Evolutionary conservation across 2,888 invertebrate species (phyloP).

Genomic region (Cephus pulcher): DNA sequence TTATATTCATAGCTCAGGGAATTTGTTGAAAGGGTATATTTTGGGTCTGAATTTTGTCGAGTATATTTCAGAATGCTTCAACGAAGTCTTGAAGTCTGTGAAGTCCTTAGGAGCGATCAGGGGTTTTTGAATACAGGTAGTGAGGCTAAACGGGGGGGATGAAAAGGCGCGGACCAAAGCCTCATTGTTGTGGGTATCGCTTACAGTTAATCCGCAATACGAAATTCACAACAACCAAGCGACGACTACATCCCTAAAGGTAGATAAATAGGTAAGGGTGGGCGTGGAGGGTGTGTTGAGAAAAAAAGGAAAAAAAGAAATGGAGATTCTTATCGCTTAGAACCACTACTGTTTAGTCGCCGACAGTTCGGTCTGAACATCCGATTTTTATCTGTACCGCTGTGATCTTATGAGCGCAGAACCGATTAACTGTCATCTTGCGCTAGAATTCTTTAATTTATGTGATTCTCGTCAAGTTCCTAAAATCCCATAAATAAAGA

Average conservation of each 20-base stretch:
- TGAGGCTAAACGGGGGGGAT: neutral
- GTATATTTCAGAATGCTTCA: neutral
- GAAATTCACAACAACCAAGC: constrained; percentile 44
- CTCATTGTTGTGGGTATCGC: constrained; percentile 48
- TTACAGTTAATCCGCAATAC: constrained; percentile 54
- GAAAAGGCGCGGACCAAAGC: neutral
- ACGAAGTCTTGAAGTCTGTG: neutral
- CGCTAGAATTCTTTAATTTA: neutral
- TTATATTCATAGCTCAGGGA: neutral
- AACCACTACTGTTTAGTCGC: neutral
- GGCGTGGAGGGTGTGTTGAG: constrained; percentile 4
- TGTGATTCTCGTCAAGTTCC: neutral
- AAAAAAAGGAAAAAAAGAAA: constrained; percentile 4
- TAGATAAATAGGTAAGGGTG: neutral
- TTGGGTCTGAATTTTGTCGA: neutral
- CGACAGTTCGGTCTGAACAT: neutral
- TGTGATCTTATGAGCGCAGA: neutral
- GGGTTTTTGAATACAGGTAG: neutral
- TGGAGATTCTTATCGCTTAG: neutral
- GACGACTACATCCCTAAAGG: constrained; percentile 25
- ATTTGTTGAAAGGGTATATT: neutral
- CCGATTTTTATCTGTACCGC: neutral
- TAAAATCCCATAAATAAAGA: neutral
- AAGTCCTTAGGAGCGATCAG: neutral
- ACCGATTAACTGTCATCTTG: neutral